Base-by-base conservation (phyloP, 2,888 invertebrate genomes). In the Epinotia nisella region DNA sequence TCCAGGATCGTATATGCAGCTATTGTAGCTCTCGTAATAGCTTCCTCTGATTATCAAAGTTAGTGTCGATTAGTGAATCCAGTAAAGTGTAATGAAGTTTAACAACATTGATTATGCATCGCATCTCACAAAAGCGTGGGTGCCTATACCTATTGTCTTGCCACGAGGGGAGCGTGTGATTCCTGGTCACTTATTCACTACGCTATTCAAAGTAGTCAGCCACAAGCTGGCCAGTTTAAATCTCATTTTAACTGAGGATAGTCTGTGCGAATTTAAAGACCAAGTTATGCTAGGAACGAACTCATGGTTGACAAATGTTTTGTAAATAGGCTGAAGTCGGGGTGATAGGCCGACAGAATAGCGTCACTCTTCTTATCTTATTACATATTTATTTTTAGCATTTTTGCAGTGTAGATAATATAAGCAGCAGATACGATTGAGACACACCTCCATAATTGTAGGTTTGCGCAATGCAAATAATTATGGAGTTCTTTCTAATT, bases 361-460 rank as follows among this genome's bases (percentile, higher is more conserved):
- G 64, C 68, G 64, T 73, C 73, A 69, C 61, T 51, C 51, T 13
- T 15, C 58, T 73, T 73, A 73, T 73, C 73, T 56, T 39, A 35
- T 11, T 17, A 53, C 51, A 35, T 72, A 64, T 64, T 72, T 73
- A 73, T 69, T 64, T 73, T 73, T 73, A 73, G 69, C 58, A 58
- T 29, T 53, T 64, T 64, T 53, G 29, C 17, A 24, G 29, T 41
- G 64, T 73, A 73, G 64, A 73, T 69, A 68, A 29, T 72, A 45
- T 60, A 51, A 65, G 53, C 11, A 49, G 21, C 53, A 66, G 45
- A 68, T 73, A 72, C 41, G 61, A 56, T 58, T 29, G 58, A 64
- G 73, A 73, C 73, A 73, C 73, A 69, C 73, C 73, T 69, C 69
- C 73, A 69, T 66, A 56, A n/a, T 41, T 53, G 21, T 10, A 41